Evolutionary conservation across 2,888 invertebrate genomes (phyloP), one percentile per base, ranked within the genome.

Genomic region (Tenthredo mesomela): DNA sequence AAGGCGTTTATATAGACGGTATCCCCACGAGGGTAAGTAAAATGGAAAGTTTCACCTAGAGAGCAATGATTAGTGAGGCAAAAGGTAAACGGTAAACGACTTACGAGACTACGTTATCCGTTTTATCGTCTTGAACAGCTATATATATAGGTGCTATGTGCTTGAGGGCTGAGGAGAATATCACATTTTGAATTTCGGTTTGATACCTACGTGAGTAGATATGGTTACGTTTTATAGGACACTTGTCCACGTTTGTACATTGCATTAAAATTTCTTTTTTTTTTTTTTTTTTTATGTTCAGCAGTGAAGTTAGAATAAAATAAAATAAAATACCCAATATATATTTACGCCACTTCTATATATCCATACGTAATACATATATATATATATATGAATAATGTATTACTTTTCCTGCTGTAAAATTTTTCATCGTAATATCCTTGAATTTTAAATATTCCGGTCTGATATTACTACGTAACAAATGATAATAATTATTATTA

Each of bases 11-110:
- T 12, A 61, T 61, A 25, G 25, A 12, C 61, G 61, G 4, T 33
- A 29, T 67, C 33, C 67, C 67, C 25, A 67, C 67, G 67, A 33
- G 67, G 67, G 15, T 21, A 6, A 33, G 33, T 67, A 67, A 33
- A 67, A 67, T 67, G 67, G 67, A 67, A 67, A 67, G 33, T 67
- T 67, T 67, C 25, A 67, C 6, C 67, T 18, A 67, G 67, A 67
- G 67, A 67, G 67, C 33, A 67, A 67, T 67, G 67, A 67, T 67
- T 67, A 67, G 67, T 33, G 18, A 67, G 18, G 67, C 67, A 15
- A 67, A 67, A 67, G 67, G 33, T 67, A 67, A 67, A 67, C 67
- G 67, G 33, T 67, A 67, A 67, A 67, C 33, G 67, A 67, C 33
- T 33, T 67, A 33, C 10, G 61, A 61, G 61, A 61, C 61, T 67